A percentile compares a stretch with the other conserved stretches of the same genome.
Conservation (phyloP, 2,888 invertebrate genomes). For the Eueremaeus valkanovi region DNA sequence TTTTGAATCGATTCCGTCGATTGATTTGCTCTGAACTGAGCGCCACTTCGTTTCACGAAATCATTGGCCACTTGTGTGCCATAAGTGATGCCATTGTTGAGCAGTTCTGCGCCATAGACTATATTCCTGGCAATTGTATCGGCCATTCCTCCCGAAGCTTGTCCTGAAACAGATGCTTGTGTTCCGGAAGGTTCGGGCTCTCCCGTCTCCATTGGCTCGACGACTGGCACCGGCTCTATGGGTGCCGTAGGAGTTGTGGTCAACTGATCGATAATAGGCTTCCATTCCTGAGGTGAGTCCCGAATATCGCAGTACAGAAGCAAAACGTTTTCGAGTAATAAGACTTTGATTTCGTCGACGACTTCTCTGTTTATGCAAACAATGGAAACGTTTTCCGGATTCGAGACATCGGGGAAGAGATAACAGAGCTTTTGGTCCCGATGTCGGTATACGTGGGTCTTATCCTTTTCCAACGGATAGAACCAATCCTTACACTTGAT, state of each 20-base stretch:
- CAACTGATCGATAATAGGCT: constrained; percentile 26
- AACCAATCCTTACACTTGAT: constrained; percentile 31
- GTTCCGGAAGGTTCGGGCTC: neutral
- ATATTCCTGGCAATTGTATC: constrained; percentile 15
- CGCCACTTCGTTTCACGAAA: neutral
- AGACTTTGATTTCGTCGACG: constrained; percentile 24
- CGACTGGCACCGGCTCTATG: neutral
- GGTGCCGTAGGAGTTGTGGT: neutral
- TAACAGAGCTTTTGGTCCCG: constrained; percentile 1
- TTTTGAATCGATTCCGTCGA: neutral
- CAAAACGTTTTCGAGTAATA: constrained; percentile 28
- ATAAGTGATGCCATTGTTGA: constrained; percentile 24
- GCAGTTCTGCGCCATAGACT: constrained; percentile 22
- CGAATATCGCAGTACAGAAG: constrained; percentile 1
- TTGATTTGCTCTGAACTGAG: constrained; percentile 6
- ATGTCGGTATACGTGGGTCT: neutral
- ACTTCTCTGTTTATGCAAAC: constrained; percentile 9
- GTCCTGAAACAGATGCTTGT: neutral
- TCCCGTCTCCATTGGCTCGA: constrained; percentile 8
- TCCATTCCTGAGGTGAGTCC: constrained; percentile 22
- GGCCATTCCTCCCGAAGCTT: neutral
- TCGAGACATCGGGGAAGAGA: neutral
- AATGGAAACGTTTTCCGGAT: neutral
- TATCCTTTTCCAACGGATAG: constrained; percentile 29
- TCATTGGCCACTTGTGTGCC: constrained; percentile 28